Evolutionary conservation across 2,113 vertebrate species (phyloP).

Genomic region (Brienomyrus longianalis): DNA sequence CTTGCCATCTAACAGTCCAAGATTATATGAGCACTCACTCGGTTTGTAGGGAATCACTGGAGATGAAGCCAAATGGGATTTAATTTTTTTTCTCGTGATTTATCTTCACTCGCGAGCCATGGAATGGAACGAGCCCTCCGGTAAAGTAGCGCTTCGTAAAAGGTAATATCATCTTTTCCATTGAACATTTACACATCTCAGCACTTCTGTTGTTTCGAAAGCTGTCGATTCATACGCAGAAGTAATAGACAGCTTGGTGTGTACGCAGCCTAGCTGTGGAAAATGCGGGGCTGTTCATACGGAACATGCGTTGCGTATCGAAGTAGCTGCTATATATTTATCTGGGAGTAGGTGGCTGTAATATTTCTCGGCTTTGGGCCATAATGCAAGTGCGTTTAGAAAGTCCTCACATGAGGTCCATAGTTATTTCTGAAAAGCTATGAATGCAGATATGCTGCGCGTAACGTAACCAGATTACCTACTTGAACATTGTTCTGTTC

Average conservation of each 20-base stretch:
- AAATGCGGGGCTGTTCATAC: not conserved
- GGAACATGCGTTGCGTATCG: not conserved
- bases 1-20: not conserved
- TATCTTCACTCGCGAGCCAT: conserved; percentile 12
- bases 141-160: conserved; percentile 17
- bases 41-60: conserved; percentile 17
- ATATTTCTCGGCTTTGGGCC: not conserved
- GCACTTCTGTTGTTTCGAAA: not conserved
- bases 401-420: not conserved
- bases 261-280: not conserved
- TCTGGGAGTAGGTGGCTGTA: not conserved
- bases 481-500: not conserved
- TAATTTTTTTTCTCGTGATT: conserved; percentile 12
- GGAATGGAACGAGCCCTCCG: conserved; percentile 24
- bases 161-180: conserved; percentile 10
- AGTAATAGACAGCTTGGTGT: not conserved
- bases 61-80: conserved; percentile 20
- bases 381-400: not conserved
- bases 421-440: not conserved
- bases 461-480: not conserved
- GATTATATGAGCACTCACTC: conserved; percentile 7
- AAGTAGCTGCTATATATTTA: not conserved
- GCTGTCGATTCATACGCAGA: not conserved
- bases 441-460: not conserved
- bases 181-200: not conserved